Evolutionary conservation across 2,113 vertebrate species (phyloP), one percentile per base, ranked within the genome.

Genomic region (Zosterops pallidus): DNA sequence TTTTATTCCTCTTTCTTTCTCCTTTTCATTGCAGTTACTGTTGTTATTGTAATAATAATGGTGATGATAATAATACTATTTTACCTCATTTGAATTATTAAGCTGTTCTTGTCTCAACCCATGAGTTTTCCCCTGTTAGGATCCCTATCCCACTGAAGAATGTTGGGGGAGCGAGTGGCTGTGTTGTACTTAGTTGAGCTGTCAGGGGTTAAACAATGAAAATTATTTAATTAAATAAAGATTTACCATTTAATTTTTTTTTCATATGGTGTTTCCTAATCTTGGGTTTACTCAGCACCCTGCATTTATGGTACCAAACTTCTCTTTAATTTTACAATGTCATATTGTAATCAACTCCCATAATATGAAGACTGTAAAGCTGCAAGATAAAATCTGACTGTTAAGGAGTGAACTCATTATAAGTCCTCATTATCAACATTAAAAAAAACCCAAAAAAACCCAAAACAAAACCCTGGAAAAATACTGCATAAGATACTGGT

Each of bases 191-290:
- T 68, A 31, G 21, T 41, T 68, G 37, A 62, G 21, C 16, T 75
- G 14, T 39, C 29, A 62, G 24, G 20, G 21, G 24, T 68, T 83
- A 47, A 39, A 47, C 39, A 18, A 13, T 41, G 29, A 60, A n/a
- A 53, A 41, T 35, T 41, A 47, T 50, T 90, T 89, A 41, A 64
- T 70, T 84, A 64, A 85, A 49, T 67, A 69, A 79, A 82, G 10
- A 52, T 53, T 52, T 83, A 25, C 12, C 7, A n/a, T 87, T 91
- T 60, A 44, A 23, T 82, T 41, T 0, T 0, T 0, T 0, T 81
- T 80, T 35, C 1, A 41, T 67, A 18, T 50, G 79, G 37, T 65
- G 33, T 90, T 92, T 76, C 9, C 19, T 47, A 47, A 28, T 87
- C 4, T 62, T 85, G 14, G 5, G 6, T 39, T 81, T 87, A 37